Percentiles rank a stretch among this genome's conserved stretches.
Evolutionary conservation across 2,888 invertebrate species (phyloP).

Genomic region (Microplitis manilae): DNA sequence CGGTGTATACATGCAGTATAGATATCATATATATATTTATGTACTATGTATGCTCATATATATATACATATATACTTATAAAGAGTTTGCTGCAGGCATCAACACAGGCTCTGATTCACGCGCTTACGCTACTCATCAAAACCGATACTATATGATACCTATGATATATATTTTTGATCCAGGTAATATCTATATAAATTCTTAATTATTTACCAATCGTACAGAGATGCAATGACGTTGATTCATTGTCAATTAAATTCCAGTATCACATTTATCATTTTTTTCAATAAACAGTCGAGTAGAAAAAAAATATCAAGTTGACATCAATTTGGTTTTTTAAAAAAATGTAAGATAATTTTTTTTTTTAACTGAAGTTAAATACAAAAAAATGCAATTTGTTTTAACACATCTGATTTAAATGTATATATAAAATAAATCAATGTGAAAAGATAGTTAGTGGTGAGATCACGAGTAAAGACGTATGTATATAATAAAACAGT

Average conservation of each 20-base stretch:
- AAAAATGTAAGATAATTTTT: too few species aligned
- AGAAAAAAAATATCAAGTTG: background rate
- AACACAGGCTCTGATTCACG: slow-evolving; percentile 52
- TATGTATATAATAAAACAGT: background rate
- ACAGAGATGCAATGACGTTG: background rate
- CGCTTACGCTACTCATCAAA: slow-evolving; percentile 29
- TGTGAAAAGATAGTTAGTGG: slow-evolving; percentile 12
- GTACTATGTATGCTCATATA: slow-evolving; percentile 12
- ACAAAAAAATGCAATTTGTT: background rate
- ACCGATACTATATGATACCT: background rate
- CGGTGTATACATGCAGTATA: slow-evolving; percentile 33
- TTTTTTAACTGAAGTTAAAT: too few species aligned
- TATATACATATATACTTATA: slow-evolving; percentile 10
- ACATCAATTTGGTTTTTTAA: too few species aligned
- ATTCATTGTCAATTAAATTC: background rate
- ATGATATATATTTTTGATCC: slow-evolving; percentile 47
- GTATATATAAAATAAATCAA: slow-evolving; percentile 10
- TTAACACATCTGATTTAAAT: slow-evolving; percentile 11
- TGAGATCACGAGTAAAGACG: background rate
- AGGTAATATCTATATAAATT: slow-evolving; percentile 14
- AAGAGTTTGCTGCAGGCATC: slow-evolving; percentile 45
- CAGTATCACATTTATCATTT: background rate
- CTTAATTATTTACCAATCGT: background rate
- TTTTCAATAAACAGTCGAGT: background rate
- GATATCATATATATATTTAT: slow-evolving; percentile 15